Conservation (phyloP, 2,797 vertebrate species). For the Lepus townsendii region DNA sequence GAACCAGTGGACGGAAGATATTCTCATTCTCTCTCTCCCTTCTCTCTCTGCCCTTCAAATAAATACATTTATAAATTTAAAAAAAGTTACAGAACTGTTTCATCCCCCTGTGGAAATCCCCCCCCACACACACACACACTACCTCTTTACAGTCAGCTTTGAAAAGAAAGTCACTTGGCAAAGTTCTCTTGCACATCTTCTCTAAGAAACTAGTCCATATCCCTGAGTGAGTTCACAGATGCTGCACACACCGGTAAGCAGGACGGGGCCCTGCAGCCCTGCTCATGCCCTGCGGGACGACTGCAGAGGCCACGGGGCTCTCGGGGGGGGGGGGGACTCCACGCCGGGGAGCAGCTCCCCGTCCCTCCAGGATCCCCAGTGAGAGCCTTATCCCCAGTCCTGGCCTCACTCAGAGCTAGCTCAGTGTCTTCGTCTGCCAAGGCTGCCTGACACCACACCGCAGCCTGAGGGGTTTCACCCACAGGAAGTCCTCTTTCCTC, state of each 20-base stretch:
- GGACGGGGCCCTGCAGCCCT: too few species aligned
- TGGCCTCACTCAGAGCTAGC: not conserved
- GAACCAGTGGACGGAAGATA: too few species aligned
- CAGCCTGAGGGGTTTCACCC: not conserved
- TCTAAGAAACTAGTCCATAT: too few species aligned
- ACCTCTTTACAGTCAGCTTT: not conserved
- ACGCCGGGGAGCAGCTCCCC: not conserved
- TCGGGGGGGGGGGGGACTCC: not conserved
- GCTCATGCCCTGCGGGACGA: too few species aligned
- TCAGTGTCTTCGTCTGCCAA: not conserved
- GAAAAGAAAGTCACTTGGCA: not conserved
- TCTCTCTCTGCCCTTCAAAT: too few species aligned
- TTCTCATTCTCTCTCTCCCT: too few species aligned
- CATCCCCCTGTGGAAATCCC: not conserved
- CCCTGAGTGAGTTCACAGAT: not conserved
- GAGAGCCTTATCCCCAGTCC: not conserved
- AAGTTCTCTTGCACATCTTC: too few species aligned
- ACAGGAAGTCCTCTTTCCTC: not conserved
- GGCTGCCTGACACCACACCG: not conserved
- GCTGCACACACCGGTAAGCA: not conserved
- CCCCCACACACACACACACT: rapidly evolving
- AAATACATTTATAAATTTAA: too few species aligned
- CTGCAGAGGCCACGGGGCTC: not conserved
- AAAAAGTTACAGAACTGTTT: not conserved
- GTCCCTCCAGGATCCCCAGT: too few species aligned